Evolutionary conservation across 2,797 vertebrate genomes (phyloP), one percentile per base, ranked within the genome.

Genomic region (Halcyon smyrnensis): DNA sequence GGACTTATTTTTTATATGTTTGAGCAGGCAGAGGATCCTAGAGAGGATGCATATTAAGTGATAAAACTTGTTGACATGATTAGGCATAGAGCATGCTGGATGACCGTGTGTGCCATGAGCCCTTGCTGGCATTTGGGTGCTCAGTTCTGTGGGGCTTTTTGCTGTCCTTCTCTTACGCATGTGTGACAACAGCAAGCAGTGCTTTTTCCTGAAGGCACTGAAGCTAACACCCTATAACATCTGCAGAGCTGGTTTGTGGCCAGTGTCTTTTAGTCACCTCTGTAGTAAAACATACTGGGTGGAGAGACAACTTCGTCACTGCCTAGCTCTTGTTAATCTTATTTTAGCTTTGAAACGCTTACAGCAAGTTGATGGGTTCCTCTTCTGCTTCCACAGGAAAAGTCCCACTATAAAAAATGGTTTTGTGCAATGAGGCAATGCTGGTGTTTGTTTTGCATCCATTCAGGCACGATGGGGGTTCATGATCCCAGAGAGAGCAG

Each of bases 231-330:
- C 46, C 60, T 62, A 0, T n/a, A 87, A 67, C 69, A 91, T 91
- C 93, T 91, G 89, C 46, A 82, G 69, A 63, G 82, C 59, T 93
- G 69, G 73, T 86, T 59, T 78, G 50, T 56, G 69, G 67, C 82
- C 74, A 70, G n/a, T 34, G 25, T 70, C 69, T 73, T 84, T 59
- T 41, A 92, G 76, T 91, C 57, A 84, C 30, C 23, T 46, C 85
- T 56, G 5, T 28, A 60, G 41, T 88, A 57, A 84, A 85, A 45
- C 17, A n/a, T 32, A 46, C 24, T 63, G 80, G 32, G 51, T 91
- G 77, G 56, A 43, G 54, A 95, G 30, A 53, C 6, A 14, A 28
- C 32, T 63, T 62, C 8, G 3, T 82, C 94, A 78, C 36, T 36
- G 45, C 23, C 21, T 24, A 39, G 13, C 15, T 79, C 84, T 60